Conservation (phyloP, 2,888 invertebrate genomes). For the Aricia artaxerxes region DNA sequence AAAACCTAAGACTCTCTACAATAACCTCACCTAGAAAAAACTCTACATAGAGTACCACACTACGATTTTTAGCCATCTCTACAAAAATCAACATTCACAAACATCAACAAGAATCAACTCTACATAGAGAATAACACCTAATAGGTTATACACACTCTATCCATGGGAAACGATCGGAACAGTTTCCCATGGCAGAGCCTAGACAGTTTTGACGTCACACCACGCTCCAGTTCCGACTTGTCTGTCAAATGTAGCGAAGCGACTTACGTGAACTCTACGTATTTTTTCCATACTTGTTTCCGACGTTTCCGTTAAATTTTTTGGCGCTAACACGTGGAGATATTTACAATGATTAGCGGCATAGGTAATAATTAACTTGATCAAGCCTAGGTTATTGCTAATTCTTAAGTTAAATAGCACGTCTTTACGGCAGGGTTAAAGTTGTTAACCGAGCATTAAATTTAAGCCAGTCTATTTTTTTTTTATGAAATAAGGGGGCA, state of each 20-base stretch:
- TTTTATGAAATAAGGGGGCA: too few species aligned
- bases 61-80: too few species aligned
- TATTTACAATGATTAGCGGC: not conserved
- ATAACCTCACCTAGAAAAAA: not conserved
- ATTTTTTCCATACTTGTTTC: conserved; percentile 56
- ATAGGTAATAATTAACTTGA: too few species aligned
- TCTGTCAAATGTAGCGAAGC: conserved; percentile 54
- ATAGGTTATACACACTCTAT: not conserved
- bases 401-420: too few species aligned
- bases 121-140: not conserved
- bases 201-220: conserved; percentile 56
- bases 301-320: conserved; percentile 43
- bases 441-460: not conserved
- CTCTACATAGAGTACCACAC: not conserved
- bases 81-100: too few species aligned
- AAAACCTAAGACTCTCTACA: too few species aligned
- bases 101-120: too few species aligned
- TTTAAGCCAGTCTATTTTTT: not conserved
- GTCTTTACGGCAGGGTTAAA: too few species aligned
- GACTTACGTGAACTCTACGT: conserved; percentile 50
- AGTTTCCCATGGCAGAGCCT: conserved; percentile 19
- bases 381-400: too few species aligned
- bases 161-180: conserved; percentile 2
- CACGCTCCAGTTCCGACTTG: conserved; percentile 66
- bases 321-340: not conserved